Conservation (phyloP, 2,113 vertebrate species). For the Lipotes vexillifer region DNA sequence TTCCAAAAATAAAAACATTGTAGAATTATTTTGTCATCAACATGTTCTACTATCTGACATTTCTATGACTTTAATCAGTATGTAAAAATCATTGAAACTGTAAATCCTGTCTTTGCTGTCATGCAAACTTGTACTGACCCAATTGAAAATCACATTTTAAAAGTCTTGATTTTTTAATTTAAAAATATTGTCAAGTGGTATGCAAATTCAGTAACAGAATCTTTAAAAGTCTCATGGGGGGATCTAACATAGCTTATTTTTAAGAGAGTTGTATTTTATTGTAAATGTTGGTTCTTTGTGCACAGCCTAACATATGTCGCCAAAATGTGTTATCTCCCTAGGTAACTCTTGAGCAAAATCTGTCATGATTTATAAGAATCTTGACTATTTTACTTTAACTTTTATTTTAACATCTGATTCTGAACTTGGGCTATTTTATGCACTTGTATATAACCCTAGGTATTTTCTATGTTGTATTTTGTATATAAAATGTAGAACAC, state of each 20-base stretch:
- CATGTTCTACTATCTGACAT: neutral
- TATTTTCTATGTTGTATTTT: conserved; percentile 5
- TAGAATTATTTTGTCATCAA: conserved; percentile 12
- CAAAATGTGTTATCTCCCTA: conserved; percentile 76
- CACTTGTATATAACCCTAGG: neutral
- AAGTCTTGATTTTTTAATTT: conserved; percentile 54
- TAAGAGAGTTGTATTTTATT: conserved; percentile 74
- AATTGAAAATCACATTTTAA: conserved; percentile 72
- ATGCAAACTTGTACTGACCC: conserved; percentile 41
- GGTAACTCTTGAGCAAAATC: conserved; percentile 70
- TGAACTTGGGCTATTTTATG: neutral
- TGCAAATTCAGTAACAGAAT: conserved; percentile 65
- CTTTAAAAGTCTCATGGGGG: conserved; percentile 59
- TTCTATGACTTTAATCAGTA: neutral
- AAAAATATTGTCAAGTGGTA: conserved; percentile 65
- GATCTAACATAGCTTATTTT: conserved; percentile 69
- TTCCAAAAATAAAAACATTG: neutral
- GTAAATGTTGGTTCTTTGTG: conserved; percentile 75
- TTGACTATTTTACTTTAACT: conserved; percentile 61
- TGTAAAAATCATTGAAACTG: neutral
- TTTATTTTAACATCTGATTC: conserved; percentile 48
- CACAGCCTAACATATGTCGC: conserved; percentile 68
- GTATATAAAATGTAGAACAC: neutral
- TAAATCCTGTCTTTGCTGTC: neutral
- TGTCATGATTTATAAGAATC: conserved; percentile 72